These are phyloP conservation scores for Drosophila lacertosa DNA, from an alignment of 1,140 invertebrate species.

Conservation along the genomic window DNA sequence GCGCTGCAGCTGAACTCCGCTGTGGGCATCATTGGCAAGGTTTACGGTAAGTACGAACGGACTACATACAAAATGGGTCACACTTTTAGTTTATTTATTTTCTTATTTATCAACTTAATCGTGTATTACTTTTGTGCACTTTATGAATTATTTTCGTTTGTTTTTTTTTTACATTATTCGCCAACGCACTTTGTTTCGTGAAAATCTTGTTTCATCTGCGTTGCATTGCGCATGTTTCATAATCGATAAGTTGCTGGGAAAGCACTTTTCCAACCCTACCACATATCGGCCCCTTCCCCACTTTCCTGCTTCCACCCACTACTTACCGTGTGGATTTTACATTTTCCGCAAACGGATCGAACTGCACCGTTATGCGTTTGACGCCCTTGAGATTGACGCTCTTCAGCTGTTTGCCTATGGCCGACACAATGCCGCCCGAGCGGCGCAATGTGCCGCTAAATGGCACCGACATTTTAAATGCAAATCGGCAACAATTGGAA, in stretches of 20 bases:
- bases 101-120: constrained; percentile 1
- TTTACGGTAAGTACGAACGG: constrained; percentile 84
- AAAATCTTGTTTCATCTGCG: constrained; percentile 62
- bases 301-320: background rate
- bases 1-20: constrained; percentile 86
- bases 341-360: constrained; percentile 92
- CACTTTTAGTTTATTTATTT: background rate
- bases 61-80: background rate
- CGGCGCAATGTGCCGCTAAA: constrained; percentile 87
- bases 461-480: constrained; percentile 87
- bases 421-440: constrained; percentile 87
- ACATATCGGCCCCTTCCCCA: background rate
- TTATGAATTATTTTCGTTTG: constrained; percentile 22
- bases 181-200: constrained; percentile 55
- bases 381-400: constrained; percentile 91
- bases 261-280: constrained; percentile 69
- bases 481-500: constrained; percentile 12
- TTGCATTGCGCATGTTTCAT: constrained; percentile 68
- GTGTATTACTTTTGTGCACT: constrained; percentile 53
- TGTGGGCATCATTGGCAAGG: constrained; percentile 86
- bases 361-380: constrained; percentile 90
- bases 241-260: constrained; percentile 71
- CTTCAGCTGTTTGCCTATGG: constrained; percentile 89
- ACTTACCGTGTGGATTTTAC: constrained; percentile 89
- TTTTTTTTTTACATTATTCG: constrained; percentile 37